These are phyloP conservation scores for Cryptocheilus praepositus DNA, from an alignment of 2,888 invertebrate species.

Conservation along the genomic window DNA sequence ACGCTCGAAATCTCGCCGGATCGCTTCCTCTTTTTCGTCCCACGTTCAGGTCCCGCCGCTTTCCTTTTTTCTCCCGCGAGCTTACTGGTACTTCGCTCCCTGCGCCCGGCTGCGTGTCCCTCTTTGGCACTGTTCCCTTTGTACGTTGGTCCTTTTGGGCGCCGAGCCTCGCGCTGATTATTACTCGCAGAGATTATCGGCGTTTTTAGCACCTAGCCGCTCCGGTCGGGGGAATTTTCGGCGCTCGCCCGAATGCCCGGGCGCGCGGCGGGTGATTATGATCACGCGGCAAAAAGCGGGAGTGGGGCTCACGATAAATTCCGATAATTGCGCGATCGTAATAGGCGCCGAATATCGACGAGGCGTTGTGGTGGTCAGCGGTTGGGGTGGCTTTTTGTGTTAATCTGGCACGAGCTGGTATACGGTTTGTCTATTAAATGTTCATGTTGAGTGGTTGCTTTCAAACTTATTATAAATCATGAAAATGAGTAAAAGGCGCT, in stretches of 20 bases:
- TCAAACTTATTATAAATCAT: no score
- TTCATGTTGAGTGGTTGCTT: no score
- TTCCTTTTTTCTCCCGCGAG: slow-evolving; percentile 4
- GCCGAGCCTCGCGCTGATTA: slow-evolving; percentile 1
- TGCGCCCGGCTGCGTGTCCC: slow-evolving; percentile 25
- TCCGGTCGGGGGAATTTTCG: slow-evolving; percentile 12
- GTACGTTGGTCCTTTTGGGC: neutral
- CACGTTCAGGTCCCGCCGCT: slow-evolving; percentile 14
- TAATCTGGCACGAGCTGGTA: no score
- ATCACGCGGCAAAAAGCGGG: neutral
- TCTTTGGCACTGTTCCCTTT: slow-evolving; percentile 27
- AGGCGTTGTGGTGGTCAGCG: slow-evolving; percentile 23
- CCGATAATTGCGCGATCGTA: neutral
- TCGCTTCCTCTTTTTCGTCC: slow-evolving; percentile 28
- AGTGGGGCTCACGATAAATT: slow-evolving; percentile 8
- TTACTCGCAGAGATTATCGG: slow-evolving; percentile 46
- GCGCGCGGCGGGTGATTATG: slow-evolving; percentile 12
- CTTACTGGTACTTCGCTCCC: slow-evolving; percentile 24
- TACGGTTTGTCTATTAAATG: no score
- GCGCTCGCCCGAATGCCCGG: slow-evolving; percentile 13
- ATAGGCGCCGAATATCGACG: slow-evolving; percentile 4
- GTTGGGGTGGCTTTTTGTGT: neutral
- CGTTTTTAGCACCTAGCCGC: slow-evolving; percentile 50
- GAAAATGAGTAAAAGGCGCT: no score
- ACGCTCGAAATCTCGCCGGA: neutral